Conservation (phyloP, 2,797 vertebrate genomes). For the Selene dorsalis region DNA sequence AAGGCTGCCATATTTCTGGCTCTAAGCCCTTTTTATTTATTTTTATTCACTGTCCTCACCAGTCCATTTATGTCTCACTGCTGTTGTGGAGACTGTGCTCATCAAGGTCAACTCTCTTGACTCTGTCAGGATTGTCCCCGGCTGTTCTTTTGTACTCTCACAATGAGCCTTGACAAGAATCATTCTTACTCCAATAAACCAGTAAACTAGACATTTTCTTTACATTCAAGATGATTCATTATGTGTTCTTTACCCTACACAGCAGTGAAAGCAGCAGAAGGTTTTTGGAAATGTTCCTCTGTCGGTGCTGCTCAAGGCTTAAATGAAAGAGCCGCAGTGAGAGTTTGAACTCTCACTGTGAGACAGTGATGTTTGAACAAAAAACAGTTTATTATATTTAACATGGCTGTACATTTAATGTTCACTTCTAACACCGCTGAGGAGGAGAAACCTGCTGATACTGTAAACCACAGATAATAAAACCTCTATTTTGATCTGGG, state of each 20-base stretch:
- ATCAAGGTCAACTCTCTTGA: constrained; percentile 31
- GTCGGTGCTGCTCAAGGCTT: neutral
- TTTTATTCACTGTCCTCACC: neutral
- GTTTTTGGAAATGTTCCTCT: neutral
- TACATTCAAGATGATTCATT: neutral
- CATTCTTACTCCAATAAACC: neutral
- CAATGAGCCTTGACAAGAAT: neutral
- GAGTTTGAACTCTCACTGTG: too few relatives aligned
- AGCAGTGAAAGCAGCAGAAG: neutral
- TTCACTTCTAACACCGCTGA: neutral
- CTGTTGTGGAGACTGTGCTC: neutral
- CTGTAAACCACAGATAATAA: neutral
- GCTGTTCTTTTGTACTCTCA: constrained; percentile 24
- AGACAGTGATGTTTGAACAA: neutral
- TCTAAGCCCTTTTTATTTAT: constrained; percentile 5
- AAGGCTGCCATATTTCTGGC: constrained; percentile 26
- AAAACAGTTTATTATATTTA: constrained; percentile 11
- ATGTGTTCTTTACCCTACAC: neutral
- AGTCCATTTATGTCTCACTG: constrained; percentile 21
- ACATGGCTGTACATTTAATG: neutral
- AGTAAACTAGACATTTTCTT: neutral
- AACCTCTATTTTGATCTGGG: neutral
- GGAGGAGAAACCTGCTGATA: neutral
- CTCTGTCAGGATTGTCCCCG: constrained; percentile 34
- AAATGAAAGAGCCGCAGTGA: neutral